Percentiles rank a stretch among this genome's conserved stretches.
phyloP scores from a whole-genome alignment of 2,888 invertebrate species.

The Brachyptera risi region DNA sequence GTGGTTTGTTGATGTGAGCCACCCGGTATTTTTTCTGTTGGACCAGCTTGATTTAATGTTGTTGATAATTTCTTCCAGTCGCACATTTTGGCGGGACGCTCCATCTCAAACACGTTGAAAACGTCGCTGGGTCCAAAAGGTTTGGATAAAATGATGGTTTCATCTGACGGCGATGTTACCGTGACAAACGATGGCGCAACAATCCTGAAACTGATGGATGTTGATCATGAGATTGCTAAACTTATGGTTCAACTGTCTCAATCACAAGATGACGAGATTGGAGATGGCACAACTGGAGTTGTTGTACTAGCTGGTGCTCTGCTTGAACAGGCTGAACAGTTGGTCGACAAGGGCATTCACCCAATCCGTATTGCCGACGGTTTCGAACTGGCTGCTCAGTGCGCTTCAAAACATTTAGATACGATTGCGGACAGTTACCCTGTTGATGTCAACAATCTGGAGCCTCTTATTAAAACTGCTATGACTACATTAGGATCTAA shows the following conservation, averaged over 20 bases:
- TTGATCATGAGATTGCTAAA: slow-evolving; percentile 97
- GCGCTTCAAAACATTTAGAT: slow-evolving; percentile 81
- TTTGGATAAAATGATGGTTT: slow-evolving; percentile 96
- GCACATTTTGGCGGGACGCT: slow-evolving; percentile 94
- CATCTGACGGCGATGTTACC: slow-evolving; percentile 93
- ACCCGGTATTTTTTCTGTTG: no score
- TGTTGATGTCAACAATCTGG: slow-evolving; percentile 74
- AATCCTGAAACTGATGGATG: slow-evolving; percentile 97
- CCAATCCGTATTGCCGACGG: slow-evolving; percentile 99
- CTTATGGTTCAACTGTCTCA: slow-evolving; percentile 96
- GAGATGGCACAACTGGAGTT: slow-evolving; percentile 98
- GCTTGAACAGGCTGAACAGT: slow-evolving; percentile 87
- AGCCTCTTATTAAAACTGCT: slow-evolving; percentile 89
- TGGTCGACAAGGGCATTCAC: slow-evolving; percentile 96
- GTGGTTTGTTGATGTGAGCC: no score
- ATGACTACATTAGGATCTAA: slow-evolving; percentile 99
- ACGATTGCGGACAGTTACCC: slow-evolving; percentile 86
- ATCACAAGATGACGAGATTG: slow-evolving; percentile 99
- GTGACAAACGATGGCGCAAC: slow-evolving; percentile 99
- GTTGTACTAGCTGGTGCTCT: slow-evolving; percentile 86
- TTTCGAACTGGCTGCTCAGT: slow-evolving; percentile 92
- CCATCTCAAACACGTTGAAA: slow-evolving; percentile 82
- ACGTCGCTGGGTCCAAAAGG: slow-evolving; percentile 97
- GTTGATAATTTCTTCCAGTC: slow-evolving; percentile 56
- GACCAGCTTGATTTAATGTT: no score